phyloP scores from a whole-genome alignment of 2,797 vertebrate species.

The Miichthys miiuy region DNA sequence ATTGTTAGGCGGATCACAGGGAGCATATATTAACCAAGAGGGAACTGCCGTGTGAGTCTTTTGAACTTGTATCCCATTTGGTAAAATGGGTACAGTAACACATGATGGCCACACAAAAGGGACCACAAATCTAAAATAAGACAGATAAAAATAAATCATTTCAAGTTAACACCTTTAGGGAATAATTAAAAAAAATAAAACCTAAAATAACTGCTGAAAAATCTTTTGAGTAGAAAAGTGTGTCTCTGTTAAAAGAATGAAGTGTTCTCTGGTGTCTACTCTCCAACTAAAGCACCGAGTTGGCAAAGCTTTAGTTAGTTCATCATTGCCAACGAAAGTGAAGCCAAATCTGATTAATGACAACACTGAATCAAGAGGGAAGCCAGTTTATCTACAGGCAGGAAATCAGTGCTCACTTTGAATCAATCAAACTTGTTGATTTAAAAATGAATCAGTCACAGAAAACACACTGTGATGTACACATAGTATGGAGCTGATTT shows the following conservation, averaged over 20 bases:
- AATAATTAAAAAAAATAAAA: conserved; percentile 37
- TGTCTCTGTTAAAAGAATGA: conserved; percentile 15
- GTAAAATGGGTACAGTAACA: neutral
- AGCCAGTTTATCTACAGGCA: conserved; percentile 20
- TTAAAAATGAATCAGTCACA: conserved; percentile 4
- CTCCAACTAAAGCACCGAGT: conserved; percentile 20
- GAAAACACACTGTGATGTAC: neutral
- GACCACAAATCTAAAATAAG: neutral
- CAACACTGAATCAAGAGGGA: conserved; percentile 32
- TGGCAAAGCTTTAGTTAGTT: conserved; percentile 21
- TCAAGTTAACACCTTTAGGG: conserved; percentile 15
- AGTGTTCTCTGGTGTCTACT: conserved; percentile 14
- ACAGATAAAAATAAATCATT: conserved; percentile 26
- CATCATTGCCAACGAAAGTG: conserved; percentile 9
- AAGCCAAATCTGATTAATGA: conserved; percentile 46
- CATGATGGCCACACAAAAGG: neutral
- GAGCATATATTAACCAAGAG: conserved; percentile 16
- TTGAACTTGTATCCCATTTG: conserved; percentile 13
- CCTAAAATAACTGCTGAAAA: neutral
- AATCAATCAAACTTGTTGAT: conserved; percentile 17
- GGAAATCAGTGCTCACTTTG: conserved; percentile 4
- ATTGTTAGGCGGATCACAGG: conserved; percentile 32
- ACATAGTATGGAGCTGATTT: too few relatives aligned
- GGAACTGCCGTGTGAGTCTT: conserved; percentile 11
- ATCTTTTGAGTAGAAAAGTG: neutral